Percentiles rank a stretch among this genome's conserved stretches.
phyloP scores from a whole-genome alignment of 2,113 vertebrate genomes.

The Galbula dea region DNA sequence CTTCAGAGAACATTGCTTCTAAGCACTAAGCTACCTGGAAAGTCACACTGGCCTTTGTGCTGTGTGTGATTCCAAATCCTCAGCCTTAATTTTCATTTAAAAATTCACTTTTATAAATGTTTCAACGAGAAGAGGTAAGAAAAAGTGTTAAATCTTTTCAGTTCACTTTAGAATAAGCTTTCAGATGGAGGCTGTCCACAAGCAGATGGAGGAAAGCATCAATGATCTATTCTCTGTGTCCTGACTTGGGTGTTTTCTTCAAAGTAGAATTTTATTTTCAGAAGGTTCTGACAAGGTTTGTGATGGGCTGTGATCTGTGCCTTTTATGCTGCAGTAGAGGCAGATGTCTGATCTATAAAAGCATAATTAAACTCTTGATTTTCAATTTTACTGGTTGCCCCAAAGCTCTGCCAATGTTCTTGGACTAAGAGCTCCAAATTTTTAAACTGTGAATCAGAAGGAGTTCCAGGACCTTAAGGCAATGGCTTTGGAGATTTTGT shows the following conservation, averaged over 20 bases:
- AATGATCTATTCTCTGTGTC: not conserved
- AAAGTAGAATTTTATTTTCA: not conserved
- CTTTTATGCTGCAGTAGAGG: not conserved
- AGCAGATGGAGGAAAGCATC: not conserved
- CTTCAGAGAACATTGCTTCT: not conserved
- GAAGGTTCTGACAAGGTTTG: not conserved
- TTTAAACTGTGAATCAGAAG: not conserved
- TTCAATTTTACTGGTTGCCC: not conserved
- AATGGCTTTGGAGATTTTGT: not conserved
- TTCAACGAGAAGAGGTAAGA: not conserved
- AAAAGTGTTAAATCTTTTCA: not conserved
- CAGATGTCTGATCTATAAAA: not conserved
- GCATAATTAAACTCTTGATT: not conserved
- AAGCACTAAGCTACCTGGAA: not conserved
- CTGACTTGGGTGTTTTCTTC: not conserved
- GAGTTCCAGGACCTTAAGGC: not conserved
- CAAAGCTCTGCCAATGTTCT: not conserved
- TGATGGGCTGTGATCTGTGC: not conserved
- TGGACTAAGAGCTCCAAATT: not conserved
- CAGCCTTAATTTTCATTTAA: not conserved
- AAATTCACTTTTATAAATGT: not conserved
- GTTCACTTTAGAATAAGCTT: not conserved
- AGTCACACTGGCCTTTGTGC: not conserved
- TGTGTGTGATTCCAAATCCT: not conserved
- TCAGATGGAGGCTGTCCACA: not conserved